Evolutionary conservation across 2,888 invertebrate species (phyloP).

Genomic region (Parasteatoda lunata): DNA sequence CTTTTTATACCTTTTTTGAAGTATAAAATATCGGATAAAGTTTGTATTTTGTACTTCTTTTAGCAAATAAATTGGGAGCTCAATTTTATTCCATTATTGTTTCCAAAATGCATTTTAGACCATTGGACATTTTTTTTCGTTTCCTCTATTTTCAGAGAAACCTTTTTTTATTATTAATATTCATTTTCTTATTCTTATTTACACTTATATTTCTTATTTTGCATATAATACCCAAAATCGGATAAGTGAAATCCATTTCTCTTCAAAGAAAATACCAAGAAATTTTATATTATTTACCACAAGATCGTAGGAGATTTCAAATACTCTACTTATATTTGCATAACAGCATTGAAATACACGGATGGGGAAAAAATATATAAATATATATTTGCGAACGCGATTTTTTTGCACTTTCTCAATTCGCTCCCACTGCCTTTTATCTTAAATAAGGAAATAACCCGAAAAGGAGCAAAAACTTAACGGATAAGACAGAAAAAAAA

Average conservation of each 20-base stretch:
- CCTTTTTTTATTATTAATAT: background rate
- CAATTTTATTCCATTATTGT: too few relatives aligned
- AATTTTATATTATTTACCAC: slow-evolving; percentile 61
- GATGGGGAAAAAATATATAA: slow-evolving; percentile 21
- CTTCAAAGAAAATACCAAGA: slow-evolving; percentile 50
- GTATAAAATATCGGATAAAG: too few relatives aligned
- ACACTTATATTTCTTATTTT: slow-evolving; percentile 55
- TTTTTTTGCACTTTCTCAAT: too few relatives aligned
- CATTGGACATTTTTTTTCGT: background rate
- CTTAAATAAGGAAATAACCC: slow-evolving; percentile 58
- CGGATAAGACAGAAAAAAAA: slow-evolving; percentile 25
- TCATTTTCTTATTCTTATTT: slow-evolving; percentile 20
- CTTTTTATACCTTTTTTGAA: too few relatives aligned
- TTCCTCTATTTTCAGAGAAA: background rate
- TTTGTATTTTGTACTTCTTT: too few relatives aligned
- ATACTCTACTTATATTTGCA: slow-evolving; percentile 61
- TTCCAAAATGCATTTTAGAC: too few relatives aligned
- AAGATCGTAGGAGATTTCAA: slow-evolving; percentile 52
- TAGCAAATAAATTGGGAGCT: too few relatives aligned
- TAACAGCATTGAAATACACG: slow-evolving; percentile 55
- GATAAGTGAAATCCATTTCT: slow-evolving; percentile 59
- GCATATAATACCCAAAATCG: slow-evolving; percentile 39
- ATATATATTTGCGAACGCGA: background rate
- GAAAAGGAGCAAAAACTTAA: slow-evolving; percentile 31
- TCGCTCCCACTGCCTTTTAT: background rate